phyloP scores from a whole-genome alignment of 2,797 vertebrate species.

The Acipenser transmontanus region DNA sequence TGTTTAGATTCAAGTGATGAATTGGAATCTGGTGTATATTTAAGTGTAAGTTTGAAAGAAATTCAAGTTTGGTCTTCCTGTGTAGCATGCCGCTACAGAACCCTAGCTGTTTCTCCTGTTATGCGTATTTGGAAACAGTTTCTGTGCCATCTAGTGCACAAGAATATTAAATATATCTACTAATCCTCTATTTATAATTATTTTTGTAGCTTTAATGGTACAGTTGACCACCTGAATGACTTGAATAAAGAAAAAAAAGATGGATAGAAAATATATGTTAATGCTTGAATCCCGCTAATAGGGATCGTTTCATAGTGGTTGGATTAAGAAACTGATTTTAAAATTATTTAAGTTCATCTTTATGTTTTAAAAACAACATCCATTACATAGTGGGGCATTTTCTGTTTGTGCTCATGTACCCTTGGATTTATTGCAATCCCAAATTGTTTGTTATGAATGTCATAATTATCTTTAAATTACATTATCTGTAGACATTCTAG shows the following conservation, averaged over 20 bases:
- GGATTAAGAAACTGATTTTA: too few relatives aligned
- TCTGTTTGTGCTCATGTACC: conserved; percentile 43
- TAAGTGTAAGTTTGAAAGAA: conserved; percentile 43
- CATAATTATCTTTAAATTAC: conserved; percentile 64
- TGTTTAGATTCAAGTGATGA: conserved; percentile 45
- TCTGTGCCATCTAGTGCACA: background rate
- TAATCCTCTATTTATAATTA: too few relatives aligned
- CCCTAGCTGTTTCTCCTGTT: conserved; percentile 8
- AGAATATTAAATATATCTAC: background rate
- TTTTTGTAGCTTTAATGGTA: too few relatives aligned
- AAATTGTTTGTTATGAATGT: conserved; percentile 66
- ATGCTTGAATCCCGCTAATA: too few relatives aligned
- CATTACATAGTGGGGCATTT: too few relatives aligned
- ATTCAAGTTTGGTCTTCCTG: conserved; percentile 28
- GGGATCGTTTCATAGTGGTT: too few relatives aligned
- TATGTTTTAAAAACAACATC: too few relatives aligned
- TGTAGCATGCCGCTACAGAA: conserved; percentile 28
- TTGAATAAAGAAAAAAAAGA: too few relatives aligned
- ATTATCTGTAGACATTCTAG: conserved; percentile 53
- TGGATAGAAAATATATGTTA: too few relatives aligned
- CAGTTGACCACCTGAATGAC: too few relatives aligned
- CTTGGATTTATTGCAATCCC: conserved; percentile 68
- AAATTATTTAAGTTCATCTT: too few relatives aligned
- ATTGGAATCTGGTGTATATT: conserved; percentile 42
- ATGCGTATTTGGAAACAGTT: background rate